phyloP scores from a whole-genome alignment of 1,140 invertebrate species.

The Drosophila pectinifera region DNA sequence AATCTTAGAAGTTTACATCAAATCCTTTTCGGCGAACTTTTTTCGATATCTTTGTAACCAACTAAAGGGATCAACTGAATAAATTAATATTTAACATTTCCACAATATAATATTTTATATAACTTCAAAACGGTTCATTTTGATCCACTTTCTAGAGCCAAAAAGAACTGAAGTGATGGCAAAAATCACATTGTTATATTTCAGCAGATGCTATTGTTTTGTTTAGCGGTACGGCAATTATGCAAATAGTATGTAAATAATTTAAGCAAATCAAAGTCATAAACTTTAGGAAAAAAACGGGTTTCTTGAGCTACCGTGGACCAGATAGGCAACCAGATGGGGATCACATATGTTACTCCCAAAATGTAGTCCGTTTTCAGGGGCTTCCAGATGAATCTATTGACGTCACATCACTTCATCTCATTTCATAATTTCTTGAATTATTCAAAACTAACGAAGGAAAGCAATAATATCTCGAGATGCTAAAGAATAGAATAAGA shows the following conservation, averaged over 20 bases:
- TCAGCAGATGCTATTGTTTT: slow-evolving; percentile 18
- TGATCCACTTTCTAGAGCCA: slow-evolving; percentile 28
- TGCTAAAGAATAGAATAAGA: too few relatives aligned
- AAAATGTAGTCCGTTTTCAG: not conserved
- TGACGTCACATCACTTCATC: slow-evolving; percentile 16
- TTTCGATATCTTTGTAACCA: not conserved
- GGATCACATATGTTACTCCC: not conserved
- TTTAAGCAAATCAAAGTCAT: slow-evolving; percentile 47
- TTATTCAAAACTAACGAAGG: not conserved
- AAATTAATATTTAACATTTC: not conserved
- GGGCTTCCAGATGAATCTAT: not conserved
- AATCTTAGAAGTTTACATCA: too few relatives aligned
- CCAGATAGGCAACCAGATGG: slow-evolving; percentile 3
- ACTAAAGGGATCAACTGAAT: not conserved
- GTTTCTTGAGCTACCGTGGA: slow-evolving; percentile 51
- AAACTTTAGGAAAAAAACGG: slow-evolving; percentile 43
- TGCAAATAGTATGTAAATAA: slow-evolving; percentile 43
- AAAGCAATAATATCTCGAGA: not conserved
- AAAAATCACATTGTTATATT: not conserved
- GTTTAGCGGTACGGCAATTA: slow-evolving; percentile 35
- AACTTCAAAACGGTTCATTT: not conserved
- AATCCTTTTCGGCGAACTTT: not conserved
- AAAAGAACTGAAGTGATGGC: not conserved
- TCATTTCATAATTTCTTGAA: not conserved
- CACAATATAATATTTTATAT: not conserved